Evolutionary conservation across 2,888 invertebrate genomes (phyloP).

Genomic region (Halictus ligatus): DNA sequence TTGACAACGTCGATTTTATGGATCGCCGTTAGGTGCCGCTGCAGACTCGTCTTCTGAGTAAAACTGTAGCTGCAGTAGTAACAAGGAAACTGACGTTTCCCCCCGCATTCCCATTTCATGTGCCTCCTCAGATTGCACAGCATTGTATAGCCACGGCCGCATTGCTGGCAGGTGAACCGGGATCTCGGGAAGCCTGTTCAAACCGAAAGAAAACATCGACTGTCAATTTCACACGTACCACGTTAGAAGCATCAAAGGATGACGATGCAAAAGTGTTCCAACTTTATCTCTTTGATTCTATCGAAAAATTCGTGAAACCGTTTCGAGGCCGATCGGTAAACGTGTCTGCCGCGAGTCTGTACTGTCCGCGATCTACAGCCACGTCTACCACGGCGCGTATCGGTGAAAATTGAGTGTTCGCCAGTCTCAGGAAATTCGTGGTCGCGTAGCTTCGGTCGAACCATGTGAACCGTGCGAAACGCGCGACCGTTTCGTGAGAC

Average conservation of each 20-base stretch:
- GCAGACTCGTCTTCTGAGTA: slow-evolving; percentile 80
- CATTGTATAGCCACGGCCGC: slow-evolving; percentile 75
- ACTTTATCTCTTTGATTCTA: background rate
- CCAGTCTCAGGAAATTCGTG: background rate
- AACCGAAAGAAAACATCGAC: slow-evolving; percentile 61
- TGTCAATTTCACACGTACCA: slow-evolving; percentile 34
- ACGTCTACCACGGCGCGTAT: background rate
- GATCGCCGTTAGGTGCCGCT: slow-evolving; percentile 81
- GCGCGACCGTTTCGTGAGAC: slow-evolving; percentile 1
- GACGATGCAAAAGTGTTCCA: background rate
- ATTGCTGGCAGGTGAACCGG: slow-evolving; percentile 73
- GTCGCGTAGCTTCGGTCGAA: too few species aligned
- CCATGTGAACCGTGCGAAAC: background rate
- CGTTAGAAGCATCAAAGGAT: background rate
- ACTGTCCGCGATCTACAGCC: slow-evolving; percentile 10
- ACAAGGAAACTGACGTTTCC: slow-evolving; percentile 80
- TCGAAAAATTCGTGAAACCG: background rate
- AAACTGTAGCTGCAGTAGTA: slow-evolving; percentile 79
- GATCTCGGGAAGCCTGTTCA: slow-evolving; percentile 68
- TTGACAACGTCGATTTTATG: slow-evolving; percentile 74
- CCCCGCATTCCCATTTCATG: slow-evolving; percentile 82
- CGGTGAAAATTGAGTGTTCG: background rate
- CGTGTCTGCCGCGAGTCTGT: slow-evolving; percentile 8
- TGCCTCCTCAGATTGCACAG: slow-evolving; percentile 78
- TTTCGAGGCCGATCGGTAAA: slow-evolving; percentile 30